Percentiles rank a stretch among this genome's conserved stretches.
phyloP scores from a whole-genome alignment of 1,140 invertebrate species.

The Drosophila lowei region DNA sequence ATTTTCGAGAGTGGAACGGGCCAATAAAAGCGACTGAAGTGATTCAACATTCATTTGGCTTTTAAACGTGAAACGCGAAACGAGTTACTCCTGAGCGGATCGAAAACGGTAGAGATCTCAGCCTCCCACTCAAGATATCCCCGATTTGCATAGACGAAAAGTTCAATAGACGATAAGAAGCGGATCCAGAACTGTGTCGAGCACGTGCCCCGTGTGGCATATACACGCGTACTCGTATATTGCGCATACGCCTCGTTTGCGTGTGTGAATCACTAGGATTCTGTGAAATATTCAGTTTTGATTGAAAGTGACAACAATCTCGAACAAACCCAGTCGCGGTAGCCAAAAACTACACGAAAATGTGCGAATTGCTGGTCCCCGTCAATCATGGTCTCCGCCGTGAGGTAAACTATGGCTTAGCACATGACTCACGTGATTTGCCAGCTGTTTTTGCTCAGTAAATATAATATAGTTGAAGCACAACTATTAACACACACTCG shows the following conservation, averaged over 20 bases:
- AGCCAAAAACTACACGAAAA: slow-evolving; percentile 42
- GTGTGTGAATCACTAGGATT: background rate
- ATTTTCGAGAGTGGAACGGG: slow-evolving; percentile 24
- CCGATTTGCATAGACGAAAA: background rate
- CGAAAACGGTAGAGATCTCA: slow-evolving; percentile 21
- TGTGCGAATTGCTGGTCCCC: slow-evolving; percentile 71
- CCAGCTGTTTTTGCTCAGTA: slow-evolving; percentile 26
- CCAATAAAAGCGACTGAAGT: slow-evolving; percentile 65
- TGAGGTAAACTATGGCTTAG: slow-evolving; percentile 61
- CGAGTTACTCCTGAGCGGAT: slow-evolving; percentile 7
- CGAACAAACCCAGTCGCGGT: background rate
- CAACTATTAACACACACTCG: slow-evolving; percentile 13
- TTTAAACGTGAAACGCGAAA: slow-evolving; percentile 49
- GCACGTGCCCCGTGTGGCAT: slow-evolving; percentile 48
- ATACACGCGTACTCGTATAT: slow-evolving; percentile 36
- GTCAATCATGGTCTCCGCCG: slow-evolving; percentile 73
- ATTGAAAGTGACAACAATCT: slow-evolving; percentile 23
- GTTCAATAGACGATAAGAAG: slow-evolving; percentile 43
- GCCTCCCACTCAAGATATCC: slow-evolving; percentile 11
- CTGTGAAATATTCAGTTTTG: background rate
- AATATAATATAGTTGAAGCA: slow-evolving; percentile 14
- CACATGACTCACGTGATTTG: slow-evolving; percentile 50
- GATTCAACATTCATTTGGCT: slow-evolving; percentile 51
- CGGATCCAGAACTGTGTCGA: slow-evolving; percentile 26
- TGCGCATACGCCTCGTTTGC: slow-evolving; percentile 25